A percentile compares a stretch with the other conserved stretches of the same genome.
Conservation (phyloP, 2,113 vertebrate species). For the Syrrhaptes paradoxus region DNA sequence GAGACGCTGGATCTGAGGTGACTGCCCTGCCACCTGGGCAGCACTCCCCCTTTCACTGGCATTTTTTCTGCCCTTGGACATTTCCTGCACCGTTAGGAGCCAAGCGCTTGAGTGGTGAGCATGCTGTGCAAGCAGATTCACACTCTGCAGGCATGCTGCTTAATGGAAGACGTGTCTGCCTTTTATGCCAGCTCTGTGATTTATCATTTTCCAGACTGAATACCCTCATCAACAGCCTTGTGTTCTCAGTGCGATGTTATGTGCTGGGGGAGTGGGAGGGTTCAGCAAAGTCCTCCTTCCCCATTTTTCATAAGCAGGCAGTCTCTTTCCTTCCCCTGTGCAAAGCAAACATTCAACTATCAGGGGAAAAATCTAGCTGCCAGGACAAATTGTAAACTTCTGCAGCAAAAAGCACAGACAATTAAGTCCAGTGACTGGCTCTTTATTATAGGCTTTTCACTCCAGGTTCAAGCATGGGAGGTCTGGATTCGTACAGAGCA, state of each 20-base stretch:
- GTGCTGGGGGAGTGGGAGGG: not conserved
- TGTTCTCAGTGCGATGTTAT: not conserved
- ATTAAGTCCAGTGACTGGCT: not conserved
- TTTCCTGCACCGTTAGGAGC: not conserved
- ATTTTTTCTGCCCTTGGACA: not conserved
- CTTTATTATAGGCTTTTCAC: not conserved
- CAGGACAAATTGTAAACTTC: not conserved
- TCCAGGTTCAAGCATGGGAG: not conserved
- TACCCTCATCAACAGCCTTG: not conserved
- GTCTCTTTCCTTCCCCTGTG: not conserved
- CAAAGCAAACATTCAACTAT: not conserved
- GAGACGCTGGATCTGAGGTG: not conserved
- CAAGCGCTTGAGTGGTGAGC: not conserved
- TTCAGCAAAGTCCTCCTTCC: not conserved
- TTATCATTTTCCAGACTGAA: not conserved
- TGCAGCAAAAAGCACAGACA: not conserved
- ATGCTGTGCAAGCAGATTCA: fast-evolving
- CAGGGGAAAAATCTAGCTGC: not conserved
- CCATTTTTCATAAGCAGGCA: not conserved
- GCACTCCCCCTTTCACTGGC: not conserved
- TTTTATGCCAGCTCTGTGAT: not conserved
- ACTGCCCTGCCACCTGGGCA: not conserved
- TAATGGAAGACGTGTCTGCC: not conserved
- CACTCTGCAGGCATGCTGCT: not conserved
- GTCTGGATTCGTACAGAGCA: not conserved